Base-by-base conservation (phyloP, 2,888 invertebrate genomes). In the Labia minor region DNA sequence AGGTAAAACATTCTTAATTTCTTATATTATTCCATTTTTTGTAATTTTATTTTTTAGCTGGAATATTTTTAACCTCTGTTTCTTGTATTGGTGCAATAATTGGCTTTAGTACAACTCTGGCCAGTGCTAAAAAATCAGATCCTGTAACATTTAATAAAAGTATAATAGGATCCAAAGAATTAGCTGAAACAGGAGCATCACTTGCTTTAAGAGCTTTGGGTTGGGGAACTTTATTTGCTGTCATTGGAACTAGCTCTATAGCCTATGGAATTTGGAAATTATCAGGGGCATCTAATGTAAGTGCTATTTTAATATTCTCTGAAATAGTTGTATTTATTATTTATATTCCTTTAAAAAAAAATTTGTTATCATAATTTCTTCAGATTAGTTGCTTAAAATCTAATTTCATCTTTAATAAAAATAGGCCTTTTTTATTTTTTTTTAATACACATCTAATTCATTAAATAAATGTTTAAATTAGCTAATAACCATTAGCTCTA, bases 181-280 rank as follows among this genome's bases (percentile, higher is more conserved):
- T 89, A 68, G 81, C 85, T 64, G 92, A 92, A 77, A 86, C 87
- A 68, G 95, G 94, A 16, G 86, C 87, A 1, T 76, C 80, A 62
- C 79, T 95, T 68, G 95, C 95, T 0, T 71, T 90, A 66, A 82
- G 91, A 75, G 96, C 96, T 0, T 80, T 96, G 0, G 90, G 89
- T 6, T 90, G 91, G 89, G 95, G 94, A 1, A 89, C 92, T 0
- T 71, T 94, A 0, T 94, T 90, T 78, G 92, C 95, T 0, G 79
- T 93, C n/a, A 80, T 88, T 37, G 95, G 95, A 0, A 91, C 93
- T 67, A 85, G 91, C 8, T 77, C 88, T 65, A 77, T 95, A 66
- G 91, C 89, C 75, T 92, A 87, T 77, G 85, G 87, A 11, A 83
- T 93, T 68, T 95, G 93, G 91, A 95, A 94, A 78, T 74, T 93